Base-by-base conservation (phyloP, 2,888 invertebrate genomes). In the Petrolisthes cinctipes region DNA sequence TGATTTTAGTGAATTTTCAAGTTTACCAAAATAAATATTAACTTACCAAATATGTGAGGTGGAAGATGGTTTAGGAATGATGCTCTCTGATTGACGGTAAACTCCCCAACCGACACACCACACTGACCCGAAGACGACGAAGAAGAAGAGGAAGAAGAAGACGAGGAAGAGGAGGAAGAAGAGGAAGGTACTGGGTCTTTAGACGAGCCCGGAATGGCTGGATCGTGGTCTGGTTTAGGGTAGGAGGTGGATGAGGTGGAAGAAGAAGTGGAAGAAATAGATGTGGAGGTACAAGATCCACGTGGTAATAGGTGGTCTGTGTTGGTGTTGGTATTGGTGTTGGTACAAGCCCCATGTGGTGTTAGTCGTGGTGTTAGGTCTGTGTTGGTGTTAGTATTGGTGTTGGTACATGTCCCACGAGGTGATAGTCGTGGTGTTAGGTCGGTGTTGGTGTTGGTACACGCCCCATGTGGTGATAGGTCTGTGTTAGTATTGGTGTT, bases 1-100 rank as follows among this genome's bases (percentile, higher is more conserved):
- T n/a, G n/a, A n/a, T n/a, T n/a, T n/a, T n/a, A n/a, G n/a, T n/a
- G n/a, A n/a, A n/a, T 37, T 37, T 37, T 37, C 0, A 37, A 1
- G 37, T 37, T 37, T 37, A 37, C 37, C 1, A 37, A 37, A 23
- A 66, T 53, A 17, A n/a, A 17, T 51, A 57, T 14, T 4, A 4
- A 84, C 92, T 92, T 92, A 93, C 94, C 94, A 91, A 93, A 94
- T 91, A 94, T 92, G 84, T 93, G 92, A 61, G 94, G 93, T 78
- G 71, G 71, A 20, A 71, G 71, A 71, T 71, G 71, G 20, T 71
- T 93, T 91, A 94, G 92, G 85, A 94, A 92, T 7, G 93, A 93
- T 17, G 93, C 92, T 5, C 94, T 93, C 91, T 94, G 94, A 83
- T 92, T 91, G n/a, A 93, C 91, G 66, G 92, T 91, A 90, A 93